A percentile compares a stretch with the other conserved stretches of the same genome.
Evolutionary conservation across 2,113 vertebrate species (phyloP).

Genomic region (Serinus canaria): DNA sequence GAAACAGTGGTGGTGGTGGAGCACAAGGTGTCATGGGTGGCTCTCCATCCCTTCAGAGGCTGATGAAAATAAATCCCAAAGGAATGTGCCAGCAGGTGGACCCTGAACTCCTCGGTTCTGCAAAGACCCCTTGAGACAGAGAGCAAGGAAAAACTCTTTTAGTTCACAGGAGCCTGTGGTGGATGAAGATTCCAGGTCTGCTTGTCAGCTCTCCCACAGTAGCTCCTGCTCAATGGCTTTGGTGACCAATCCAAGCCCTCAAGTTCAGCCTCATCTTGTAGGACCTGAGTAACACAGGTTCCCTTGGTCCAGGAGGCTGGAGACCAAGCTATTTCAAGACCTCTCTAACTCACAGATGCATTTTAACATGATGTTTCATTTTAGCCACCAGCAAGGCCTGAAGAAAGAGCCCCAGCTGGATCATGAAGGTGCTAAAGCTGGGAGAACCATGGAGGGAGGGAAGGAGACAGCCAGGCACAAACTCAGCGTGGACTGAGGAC

Average conservation of each 20-base stretch:
- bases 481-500: not conserved
- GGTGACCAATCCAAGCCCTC: too few relatives aligned
- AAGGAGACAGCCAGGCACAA: not conserved
- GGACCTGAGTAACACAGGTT: rapidly evolving
- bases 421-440: not conserved
- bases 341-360: not conserved
- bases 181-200: not conserved
- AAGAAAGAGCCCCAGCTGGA: not conserved
- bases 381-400: not conserved
- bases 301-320: not conserved
- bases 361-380: not conserved
- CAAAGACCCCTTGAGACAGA: not conserved
- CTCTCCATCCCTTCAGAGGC: not conserved
- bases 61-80: not conserved
- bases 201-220: not conserved
- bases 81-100: not conserved
- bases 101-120: not conserved
- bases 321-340: not conserved
- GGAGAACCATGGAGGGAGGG: not conserved
- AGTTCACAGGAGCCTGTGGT: not conserved
- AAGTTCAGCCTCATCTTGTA: not conserved
- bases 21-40: rapidly evolving
- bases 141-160: not conserved
- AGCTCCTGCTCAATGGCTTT: not conserved
- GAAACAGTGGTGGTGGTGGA: rapidly evolving